Evolutionary conservation across 2,888 invertebrate genomes (phyloP), one percentile per base, ranked within the genome.

Genomic region (Nomada ferruginata): DNA sequence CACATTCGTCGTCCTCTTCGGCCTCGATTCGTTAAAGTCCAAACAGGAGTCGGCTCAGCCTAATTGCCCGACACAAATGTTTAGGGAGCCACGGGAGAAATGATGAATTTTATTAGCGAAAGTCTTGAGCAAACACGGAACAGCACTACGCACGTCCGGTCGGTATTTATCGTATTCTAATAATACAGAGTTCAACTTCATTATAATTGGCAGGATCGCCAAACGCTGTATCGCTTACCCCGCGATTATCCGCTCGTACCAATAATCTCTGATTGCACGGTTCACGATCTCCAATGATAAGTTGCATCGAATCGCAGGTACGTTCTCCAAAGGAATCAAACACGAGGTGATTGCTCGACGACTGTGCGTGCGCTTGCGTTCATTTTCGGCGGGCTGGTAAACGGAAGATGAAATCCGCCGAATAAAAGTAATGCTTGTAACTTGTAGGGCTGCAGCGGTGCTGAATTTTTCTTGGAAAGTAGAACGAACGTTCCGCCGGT

Each of bases 71-170:
- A 59, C n/a, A 18, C 52, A n/a, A 15, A 18, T 4, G 44, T 23
- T 64, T 26, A 23, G 13, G 23, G 5, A 44, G 44, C 3, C 47
- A 65, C 55, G 66, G 50, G 60, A 50, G 36, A 26, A 50, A 29
- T 75, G 65, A 65, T 76, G 76, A 60, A 76, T 52, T 52, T 44
- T 42, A 29, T 59, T 66, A 66, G 77, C 66, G 53, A 75, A 66
- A 60, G 47, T 29, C 5, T 11, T 11, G 42, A 13, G 1, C n/a
- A 47, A 52, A 76, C 77, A 77, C 50, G 77, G 29, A 66, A 77
- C 44, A 5, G 52, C 77, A 77, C 77, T 77, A 77, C 44, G 59
- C 50, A 4, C 15, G 53, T 44, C 65, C n/a, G 52, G 42, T 50
- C 50, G 20, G 42, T 23, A 47, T 57, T 26, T 26, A 57, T 57